Conservation (phyloP, 2,797 vertebrate genomes). For the Ataeniobius toweri region DNA sequence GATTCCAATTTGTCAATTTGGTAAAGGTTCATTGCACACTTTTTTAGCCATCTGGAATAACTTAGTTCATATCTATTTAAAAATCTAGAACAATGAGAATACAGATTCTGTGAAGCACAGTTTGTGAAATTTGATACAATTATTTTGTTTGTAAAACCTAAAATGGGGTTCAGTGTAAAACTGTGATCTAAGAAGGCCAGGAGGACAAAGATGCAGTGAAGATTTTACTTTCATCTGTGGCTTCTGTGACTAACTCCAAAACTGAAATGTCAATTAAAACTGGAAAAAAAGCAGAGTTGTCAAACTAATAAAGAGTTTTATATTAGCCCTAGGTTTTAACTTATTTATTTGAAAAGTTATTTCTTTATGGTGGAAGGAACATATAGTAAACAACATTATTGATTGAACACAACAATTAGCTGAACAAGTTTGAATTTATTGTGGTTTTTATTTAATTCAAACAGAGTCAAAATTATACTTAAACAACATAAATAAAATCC, state of each 20-base stretch:
- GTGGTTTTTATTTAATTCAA: no score
- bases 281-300: neutral
- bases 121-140: neutral
- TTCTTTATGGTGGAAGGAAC: no score
- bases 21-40: neutral
- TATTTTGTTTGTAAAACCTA: neutral
- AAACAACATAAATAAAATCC: no score
- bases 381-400: no score
- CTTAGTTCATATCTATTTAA: neutral
- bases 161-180: neutral
- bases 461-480: no score
- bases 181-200: neutral
- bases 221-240: neutral
- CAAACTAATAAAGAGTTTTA: no score
- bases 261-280: neutral
- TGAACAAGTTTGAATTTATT: no score
- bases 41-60: neutral
- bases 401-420: no score
- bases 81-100: neutral
- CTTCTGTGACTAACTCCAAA: neutral
- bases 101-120: neutral
- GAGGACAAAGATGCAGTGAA: neutral
- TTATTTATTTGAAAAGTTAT: no score
- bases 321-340: no score
- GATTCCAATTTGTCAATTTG: neutral